Conservation (phyloP, 2,888 invertebrate species). For the Coremacera marginata region DNA sequence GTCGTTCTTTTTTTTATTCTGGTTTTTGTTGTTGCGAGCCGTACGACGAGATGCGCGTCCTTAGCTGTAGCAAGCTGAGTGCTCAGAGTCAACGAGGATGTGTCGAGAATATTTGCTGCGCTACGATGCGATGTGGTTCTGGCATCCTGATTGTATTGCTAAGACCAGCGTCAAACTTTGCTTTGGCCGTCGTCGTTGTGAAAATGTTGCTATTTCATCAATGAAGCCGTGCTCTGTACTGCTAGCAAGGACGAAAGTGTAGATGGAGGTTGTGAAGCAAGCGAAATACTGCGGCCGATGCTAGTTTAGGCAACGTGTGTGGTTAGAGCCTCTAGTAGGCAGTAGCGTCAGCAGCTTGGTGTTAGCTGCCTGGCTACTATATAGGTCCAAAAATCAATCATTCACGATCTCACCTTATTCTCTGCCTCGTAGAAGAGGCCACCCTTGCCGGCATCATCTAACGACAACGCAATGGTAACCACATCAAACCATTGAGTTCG, state of each 20-base stretch:
- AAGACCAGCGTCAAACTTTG: constrained; percentile 8
- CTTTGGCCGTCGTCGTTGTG: constrained; percentile 13
- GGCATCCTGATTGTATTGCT: constrained; percentile 8
- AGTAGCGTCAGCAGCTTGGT: not conserved
- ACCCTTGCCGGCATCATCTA: not conserved
- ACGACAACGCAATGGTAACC: constrained; percentile 24
- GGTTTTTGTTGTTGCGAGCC: not conserved
- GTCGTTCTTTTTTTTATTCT: not conserved
- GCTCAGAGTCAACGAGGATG: not conserved
- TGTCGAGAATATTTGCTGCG: not conserved
- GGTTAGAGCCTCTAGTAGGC: not conserved
- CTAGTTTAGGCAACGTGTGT: not conserved
- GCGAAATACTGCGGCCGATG: not conserved
- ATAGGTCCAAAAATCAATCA: constrained; percentile 56
- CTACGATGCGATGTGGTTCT: constrained; percentile 7
- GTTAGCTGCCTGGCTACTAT: not conserved
- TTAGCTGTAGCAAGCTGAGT: not conserved
- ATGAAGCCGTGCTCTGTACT: not conserved
- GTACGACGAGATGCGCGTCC: not conserved
- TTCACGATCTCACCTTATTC: constrained; percentile 60
- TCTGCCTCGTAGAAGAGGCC: constrained; percentile 9
- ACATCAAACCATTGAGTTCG: constrained; percentile 18
- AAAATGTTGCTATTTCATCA: constrained; percentile 36
- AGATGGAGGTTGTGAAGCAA: not conserved
- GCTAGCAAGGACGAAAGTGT: not conserved